phyloP scores from a whole-genome alignment of 2,113 vertebrate genomes.

The Rhipidura dahli region DNA sequence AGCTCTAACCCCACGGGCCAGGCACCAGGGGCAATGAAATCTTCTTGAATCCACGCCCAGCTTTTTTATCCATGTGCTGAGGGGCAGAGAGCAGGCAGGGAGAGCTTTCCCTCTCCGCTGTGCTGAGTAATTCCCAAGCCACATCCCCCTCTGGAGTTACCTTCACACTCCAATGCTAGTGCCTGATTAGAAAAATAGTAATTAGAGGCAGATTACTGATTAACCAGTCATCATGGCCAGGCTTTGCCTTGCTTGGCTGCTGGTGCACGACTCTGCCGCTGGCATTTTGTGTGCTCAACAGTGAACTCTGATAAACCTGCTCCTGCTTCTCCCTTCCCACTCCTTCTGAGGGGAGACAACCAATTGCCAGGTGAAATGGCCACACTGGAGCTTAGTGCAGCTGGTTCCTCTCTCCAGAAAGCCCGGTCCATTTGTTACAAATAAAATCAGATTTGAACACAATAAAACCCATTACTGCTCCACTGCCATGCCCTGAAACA shows the following conservation, averaged over 20 bases:
- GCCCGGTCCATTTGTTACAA: background rate
- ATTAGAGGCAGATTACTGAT: slow-evolving; percentile 14
- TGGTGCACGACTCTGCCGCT: background rate
- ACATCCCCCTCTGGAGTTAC: background rate
- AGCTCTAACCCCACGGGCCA: background rate
- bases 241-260: background rate
- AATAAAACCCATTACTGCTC: background rate
- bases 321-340: background rate
- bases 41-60: background rate
- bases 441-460: background rate
- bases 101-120: background rate
- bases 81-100: background rate
- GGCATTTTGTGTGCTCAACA: background rate
- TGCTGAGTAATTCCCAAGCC: background rate
- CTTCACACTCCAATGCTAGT: background rate
- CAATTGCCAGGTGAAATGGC: background rate
- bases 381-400: background rate
- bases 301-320: background rate
- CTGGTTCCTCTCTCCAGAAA: background rate
- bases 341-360: background rate
- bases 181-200: background rate
- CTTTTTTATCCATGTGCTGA: background rate
- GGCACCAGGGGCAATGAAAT: background rate
- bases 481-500: background rate
- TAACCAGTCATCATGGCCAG: background rate